These are phyloP conservation scores for Meta bourneti DNA, from an alignment of 2,888 invertebrate genomes.

Conservation along the genomic window DNA sequence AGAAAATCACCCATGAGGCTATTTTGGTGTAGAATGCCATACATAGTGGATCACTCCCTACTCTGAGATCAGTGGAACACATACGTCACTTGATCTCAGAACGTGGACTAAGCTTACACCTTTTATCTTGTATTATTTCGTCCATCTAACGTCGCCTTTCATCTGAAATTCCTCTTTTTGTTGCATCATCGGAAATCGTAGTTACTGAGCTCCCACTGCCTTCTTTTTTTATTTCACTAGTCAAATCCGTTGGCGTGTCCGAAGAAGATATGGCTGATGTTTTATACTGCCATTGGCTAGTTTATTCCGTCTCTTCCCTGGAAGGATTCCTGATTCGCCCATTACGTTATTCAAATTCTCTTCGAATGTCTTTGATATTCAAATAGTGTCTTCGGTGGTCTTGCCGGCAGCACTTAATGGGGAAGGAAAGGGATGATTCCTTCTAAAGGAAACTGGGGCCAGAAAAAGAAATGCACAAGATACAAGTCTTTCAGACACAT, in stretches of 20 bases:
- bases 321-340: not conserved
- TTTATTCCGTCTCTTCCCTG: not conserved
- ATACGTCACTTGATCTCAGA: no score
- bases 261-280: not conserved
- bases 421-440: not conserved
- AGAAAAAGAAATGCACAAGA: no score
- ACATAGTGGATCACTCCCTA: no score
- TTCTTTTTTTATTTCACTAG: no score
- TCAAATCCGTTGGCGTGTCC: no score
- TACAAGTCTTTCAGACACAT: no score
- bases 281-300: not conserved
- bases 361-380: constrained; percentile 47
- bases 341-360: constrained; percentile 28
- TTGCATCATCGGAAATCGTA: not conserved
- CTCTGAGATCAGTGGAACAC: no score
- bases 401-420: not conserved
- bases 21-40: no score
- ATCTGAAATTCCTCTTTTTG: not conserved
- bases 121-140: not conserved
- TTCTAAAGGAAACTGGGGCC: not conserved
- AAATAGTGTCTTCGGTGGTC: constrained; percentile 41
- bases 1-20: no score
- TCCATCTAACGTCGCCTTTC: not conserved
- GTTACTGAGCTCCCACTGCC: not conserved
- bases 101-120: not conserved